Evolutionary conservation across 2,113 vertebrate genomes (phyloP).

Genomic region (Rousettus leschenaultii): DNA sequence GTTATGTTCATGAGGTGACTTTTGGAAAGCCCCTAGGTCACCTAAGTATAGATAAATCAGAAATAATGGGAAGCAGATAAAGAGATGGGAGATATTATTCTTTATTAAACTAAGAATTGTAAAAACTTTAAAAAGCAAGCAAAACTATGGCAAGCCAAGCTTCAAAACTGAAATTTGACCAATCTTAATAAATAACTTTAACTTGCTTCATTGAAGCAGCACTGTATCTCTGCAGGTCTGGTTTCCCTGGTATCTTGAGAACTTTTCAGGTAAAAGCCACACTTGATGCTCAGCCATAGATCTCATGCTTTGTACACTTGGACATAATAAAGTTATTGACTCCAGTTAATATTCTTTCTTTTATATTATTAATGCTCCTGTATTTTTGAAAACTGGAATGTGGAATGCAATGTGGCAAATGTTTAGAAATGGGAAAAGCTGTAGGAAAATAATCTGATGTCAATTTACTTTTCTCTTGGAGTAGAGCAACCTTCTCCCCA

Average conservation of each 20-base stretch:
- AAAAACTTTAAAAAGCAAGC: background rate
- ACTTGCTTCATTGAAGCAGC: background rate
- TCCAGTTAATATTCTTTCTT: constrained; percentile 34
- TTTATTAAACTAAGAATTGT: background rate
- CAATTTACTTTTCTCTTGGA: constrained; percentile 55
- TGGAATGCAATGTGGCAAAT: constrained; percentile 45
- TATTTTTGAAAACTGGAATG: constrained; percentile 38
- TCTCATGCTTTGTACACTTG: background rate
- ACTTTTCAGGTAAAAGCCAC: background rate
- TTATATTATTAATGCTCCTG: background rate
- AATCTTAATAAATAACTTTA: background rate
- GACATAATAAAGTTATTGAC: background rate
- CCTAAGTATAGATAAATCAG: background rate
- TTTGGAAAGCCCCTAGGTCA: background rate
- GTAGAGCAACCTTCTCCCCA: background rate
- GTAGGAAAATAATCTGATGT: constrained; percentile 70
- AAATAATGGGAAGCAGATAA: background rate
- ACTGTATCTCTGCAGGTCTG: background rate
- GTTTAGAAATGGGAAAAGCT: constrained; percentile 42
- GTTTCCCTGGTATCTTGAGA: background rate
- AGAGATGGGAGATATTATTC: background rate
- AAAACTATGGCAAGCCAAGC: background rate
- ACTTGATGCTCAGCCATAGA: background rate
- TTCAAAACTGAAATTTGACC: background rate
- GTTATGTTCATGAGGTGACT: background rate